Conservation (phyloP, 2,797 vertebrate genomes). For the Cynodonichthys magdalenae region DNA sequence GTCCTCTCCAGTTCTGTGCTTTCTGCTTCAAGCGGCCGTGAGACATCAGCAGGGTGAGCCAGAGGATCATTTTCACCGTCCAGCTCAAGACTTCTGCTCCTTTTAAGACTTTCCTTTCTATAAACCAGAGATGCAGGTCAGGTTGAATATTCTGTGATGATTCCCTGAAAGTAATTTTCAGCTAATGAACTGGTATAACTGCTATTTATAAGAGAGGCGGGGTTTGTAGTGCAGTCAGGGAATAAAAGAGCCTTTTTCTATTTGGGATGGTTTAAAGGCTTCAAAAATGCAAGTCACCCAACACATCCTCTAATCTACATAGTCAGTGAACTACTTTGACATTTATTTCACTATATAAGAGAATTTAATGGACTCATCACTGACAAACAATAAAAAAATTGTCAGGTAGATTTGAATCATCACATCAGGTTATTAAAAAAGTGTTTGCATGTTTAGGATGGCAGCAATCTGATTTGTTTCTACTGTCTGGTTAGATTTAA, state of each 20-base stretch:
- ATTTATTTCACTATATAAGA: not conserved
- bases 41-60: slow-evolving; percentile 47
- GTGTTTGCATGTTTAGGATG: too few species aligned
- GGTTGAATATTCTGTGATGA: not conserved
- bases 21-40: slow-evolving; percentile 35
- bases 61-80: slow-evolving; percentile 53
- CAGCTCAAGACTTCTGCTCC: slow-evolving; percentile 2
- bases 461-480: too few species aligned
- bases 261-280: not conserved
- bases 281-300: not conserved
- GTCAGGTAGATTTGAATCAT: too few species aligned
- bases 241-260: not conserved
- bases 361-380: not conserved
- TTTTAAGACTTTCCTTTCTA: not conserved
- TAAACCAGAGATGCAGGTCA: not conserved
- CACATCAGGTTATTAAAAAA: too few species aligned
- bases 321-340: not conserved
- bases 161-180: slow-evolving; percentile 5
- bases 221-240: not conserved
- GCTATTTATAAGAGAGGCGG: slow-evolving; percentile 33
- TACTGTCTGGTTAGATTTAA: too few species aligned
- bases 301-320: not conserved
- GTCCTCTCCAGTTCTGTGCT: slow-evolving; percentile 62
- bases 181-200: not conserved
- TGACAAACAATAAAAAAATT: not conserved